These are phyloP conservation scores for Atopsyche davidsoni DNA, from an alignment of 1,140 invertebrate species.

Conservation along the genomic window DNA sequence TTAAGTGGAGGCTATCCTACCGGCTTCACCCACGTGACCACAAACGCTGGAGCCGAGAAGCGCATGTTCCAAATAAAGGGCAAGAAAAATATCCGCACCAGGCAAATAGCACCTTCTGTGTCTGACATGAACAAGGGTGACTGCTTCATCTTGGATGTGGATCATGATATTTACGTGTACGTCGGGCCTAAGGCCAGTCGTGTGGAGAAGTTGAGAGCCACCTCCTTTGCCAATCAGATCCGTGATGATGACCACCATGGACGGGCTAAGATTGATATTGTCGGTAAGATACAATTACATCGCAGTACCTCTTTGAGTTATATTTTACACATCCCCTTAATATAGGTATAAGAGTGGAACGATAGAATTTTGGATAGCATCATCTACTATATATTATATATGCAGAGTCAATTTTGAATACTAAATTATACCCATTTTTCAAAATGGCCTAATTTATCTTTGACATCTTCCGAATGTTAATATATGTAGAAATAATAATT, in stretches of 20 bases:
- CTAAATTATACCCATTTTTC: neutral
- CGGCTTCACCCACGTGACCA: constrained; percentile 78
- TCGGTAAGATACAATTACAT: constrained; percentile 54
- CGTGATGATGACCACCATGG: constrained; percentile 79
- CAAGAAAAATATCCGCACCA: constrained; percentile 74
- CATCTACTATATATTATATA: neutral
- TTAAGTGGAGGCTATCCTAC: constrained; percentile 74
- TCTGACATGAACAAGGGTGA: constrained; percentile 84
- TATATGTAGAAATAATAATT: neutral
- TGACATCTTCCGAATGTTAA: no score
- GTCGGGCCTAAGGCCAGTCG: constrained; percentile 60
- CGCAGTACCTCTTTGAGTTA: constrained; percentile 25
- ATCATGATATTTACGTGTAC: constrained; percentile 71
- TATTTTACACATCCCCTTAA: neutral
- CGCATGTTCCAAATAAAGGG: constrained; percentile 83
- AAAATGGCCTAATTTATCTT: no score
- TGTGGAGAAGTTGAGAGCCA: constrained; percentile 68
- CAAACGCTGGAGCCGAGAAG: constrained; percentile 62
- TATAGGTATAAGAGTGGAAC: neutral
- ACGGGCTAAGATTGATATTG: constrained; percentile 60
- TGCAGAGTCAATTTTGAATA: neutral
- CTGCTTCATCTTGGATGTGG: constrained; percentile 79
- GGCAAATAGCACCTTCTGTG: constrained; percentile 65
- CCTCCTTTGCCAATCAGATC: constrained; percentile 69
- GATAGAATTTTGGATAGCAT: neutral